Evolutionary conservation across 2,797 vertebrate genomes (phyloP).

Genomic region (Xenops minutus): DNA sequence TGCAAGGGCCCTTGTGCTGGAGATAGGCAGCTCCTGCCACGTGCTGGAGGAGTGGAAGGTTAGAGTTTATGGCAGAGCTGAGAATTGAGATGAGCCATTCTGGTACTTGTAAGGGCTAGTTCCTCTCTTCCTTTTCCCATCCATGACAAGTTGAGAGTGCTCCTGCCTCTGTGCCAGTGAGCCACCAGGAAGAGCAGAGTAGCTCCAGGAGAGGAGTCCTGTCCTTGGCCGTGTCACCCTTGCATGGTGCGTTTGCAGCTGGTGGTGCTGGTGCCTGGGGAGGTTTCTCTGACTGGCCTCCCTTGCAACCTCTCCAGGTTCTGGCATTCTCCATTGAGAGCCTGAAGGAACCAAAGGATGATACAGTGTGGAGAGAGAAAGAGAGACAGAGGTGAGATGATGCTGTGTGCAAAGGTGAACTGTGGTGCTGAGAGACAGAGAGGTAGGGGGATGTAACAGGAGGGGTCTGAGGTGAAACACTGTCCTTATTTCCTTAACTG

Average conservation of each 20-base stretch:
- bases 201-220: conserved; percentile 42
- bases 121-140: neutral
- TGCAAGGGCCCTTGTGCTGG: neutral
- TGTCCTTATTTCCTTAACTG: conserved; percentile 1
- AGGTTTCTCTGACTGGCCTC: conserved; percentile 71
- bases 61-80: neutral
- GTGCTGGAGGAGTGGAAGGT: neutral
- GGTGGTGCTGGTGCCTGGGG: conserved; percentile 42
- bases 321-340: conserved; percentile 73
- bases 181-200: conserved; percentile 1
- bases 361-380: conserved; percentile 72
- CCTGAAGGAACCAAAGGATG: conserved; percentile 73
- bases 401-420: conserved; percentile 61
- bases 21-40: neutral
- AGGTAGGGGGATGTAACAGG: conserved; percentile 48
- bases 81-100: neutral
- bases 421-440: conserved; percentile 68
- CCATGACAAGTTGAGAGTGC: neutral
- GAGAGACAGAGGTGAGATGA: conserved; percentile 73
- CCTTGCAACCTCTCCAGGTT: conserved; percentile 73
- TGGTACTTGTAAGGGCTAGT: rapidly evolving
- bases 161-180: neutral
- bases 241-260: conserved; percentile 67
- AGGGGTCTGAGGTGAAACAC: neutral
- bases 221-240: conserved; percentile 34